These are phyloP conservation scores for Limenitis camilla DNA, from an alignment of 2,888 invertebrate genomes.

Conservation along the genomic window DNA sequence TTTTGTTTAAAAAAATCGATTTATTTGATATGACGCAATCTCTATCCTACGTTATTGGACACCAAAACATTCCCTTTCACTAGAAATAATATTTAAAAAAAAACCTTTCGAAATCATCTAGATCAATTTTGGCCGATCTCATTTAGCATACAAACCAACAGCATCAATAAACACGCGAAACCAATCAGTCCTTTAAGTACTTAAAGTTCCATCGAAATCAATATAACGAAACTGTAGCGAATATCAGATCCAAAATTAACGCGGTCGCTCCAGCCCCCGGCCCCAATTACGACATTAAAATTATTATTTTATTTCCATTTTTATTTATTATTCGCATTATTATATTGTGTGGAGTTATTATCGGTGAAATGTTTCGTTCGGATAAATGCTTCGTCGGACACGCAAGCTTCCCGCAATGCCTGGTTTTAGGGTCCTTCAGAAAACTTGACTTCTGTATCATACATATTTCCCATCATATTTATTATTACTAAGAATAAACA, in stretches of 20 bases:
- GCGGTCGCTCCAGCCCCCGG: slow-evolving; percentile 47
- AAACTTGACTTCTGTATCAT: slow-evolving; percentile 3
- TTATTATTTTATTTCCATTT: slow-evolving; percentile 74
- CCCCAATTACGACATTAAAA: slow-evolving; percentile 73
- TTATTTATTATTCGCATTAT: slow-evolving; percentile 76
- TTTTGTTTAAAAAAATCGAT: too few species aligned
- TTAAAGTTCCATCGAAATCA: slow-evolving; percentile 54
- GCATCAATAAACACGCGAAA: slow-evolving; percentile 33
- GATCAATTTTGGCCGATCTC: too few species aligned
- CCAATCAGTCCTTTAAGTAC: slow-evolving; percentile 39
- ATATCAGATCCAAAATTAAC: slow-evolving; percentile 47
- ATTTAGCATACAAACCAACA: slow-evolving; percentile 26
- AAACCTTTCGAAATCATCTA: too few species aligned
- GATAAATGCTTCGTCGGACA: slow-evolving; percentile 66
- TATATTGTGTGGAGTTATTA: slow-evolving; percentile 75
- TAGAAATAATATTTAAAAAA: too few species aligned
- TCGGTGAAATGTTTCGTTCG: slow-evolving; percentile 74
- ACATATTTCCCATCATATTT: neutral
- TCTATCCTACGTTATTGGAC: too few species aligned
- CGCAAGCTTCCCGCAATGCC: slow-evolving; percentile 52
- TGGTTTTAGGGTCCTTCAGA: slow-evolving; percentile 46
- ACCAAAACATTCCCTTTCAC: too few species aligned
- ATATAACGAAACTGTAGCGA: slow-evolving; percentile 47
- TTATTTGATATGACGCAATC: too few species aligned
- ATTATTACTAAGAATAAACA: too few species aligned